Conservation (phyloP, 1,140 invertebrate species). For the Platorchestia sp. region DNA sequence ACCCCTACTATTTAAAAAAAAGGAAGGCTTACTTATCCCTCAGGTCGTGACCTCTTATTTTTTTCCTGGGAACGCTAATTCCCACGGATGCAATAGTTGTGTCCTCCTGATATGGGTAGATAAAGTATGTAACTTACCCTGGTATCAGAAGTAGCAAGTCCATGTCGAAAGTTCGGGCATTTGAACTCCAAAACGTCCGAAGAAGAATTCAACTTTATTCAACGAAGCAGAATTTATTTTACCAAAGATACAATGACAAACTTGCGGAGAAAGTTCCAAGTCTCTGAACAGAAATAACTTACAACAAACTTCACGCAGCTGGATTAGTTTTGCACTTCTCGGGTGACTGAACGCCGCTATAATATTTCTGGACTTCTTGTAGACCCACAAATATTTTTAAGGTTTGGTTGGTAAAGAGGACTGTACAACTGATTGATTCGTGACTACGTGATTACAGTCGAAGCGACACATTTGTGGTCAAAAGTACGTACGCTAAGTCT, state of each 20-base stretch:
- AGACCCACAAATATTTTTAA: neutral
- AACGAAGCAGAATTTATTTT: too few relatives aligned
- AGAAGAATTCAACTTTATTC: too few relatives aligned
- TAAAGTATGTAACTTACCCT: too few relatives aligned
- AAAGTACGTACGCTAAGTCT: neutral
- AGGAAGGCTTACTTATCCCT: too few relatives aligned
- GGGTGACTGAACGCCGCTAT: neutral
- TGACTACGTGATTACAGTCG: neutral
- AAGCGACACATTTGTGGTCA: neutral
- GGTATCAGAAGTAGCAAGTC: too few relatives aligned
- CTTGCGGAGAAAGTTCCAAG: neutral
- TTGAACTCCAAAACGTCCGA: too few relatives aligned
- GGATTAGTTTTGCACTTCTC: neutral
- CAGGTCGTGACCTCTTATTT: too few relatives aligned
- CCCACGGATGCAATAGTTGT: too few relatives aligned
- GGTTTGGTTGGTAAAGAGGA: neutral
- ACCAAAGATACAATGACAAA: neutral
- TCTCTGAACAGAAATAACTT: neutral
- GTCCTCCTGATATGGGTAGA: too few relatives aligned
- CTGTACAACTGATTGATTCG: neutral
- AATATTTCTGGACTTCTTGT: neutral
- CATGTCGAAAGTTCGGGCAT: too few relatives aligned
- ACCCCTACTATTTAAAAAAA: too few relatives aligned
- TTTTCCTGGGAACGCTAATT: too few relatives aligned
- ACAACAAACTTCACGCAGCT: neutral